Base-by-base conservation (phyloP, 2,113 vertebrate species). In the Ellobius talpinus region DNA sequence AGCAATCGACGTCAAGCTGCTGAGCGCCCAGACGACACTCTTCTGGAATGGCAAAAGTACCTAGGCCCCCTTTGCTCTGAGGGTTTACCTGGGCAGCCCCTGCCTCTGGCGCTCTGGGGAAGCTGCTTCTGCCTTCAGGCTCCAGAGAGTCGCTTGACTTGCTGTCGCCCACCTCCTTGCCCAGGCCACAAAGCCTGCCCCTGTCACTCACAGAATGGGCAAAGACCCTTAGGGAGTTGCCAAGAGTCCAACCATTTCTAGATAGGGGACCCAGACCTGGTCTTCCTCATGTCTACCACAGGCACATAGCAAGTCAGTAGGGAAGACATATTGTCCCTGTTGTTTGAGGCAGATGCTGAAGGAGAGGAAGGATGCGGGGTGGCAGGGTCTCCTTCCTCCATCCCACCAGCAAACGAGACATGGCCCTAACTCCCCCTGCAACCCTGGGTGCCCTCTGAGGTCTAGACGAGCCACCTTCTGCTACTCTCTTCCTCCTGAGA, bases 31-130 rank as follows among this genome's bases (percentile, higher is more conserved):
- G 93, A 91, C 90, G 0, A 94, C 97, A 0, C 65, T 99, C 13
- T 98, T 98, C 66, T 99, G 99, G 99, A 98, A 97, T 4, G 74
- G 98, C 0, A 79, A 98, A 97, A 98, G 99, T 99, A 96, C 1
- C 0, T 11, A 3, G n/a, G 66, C 21, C n/a, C 0, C 4, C 1
- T 4, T 5, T 2, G 11, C 6, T 42, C 3, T 19, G 14, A 19
- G 7, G 76, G 68, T 21, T 23, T 26, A 0, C 3, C 29, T 17
- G 26, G 0, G 11, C 2, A 9, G 31, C 33, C 0, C 36, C 78
- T 24, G 16, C 88, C 58, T 23, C 26, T 5, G 24, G 31, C 0
- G 4, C 24, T 0, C 12, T 3, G 13, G 8, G 6, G 29, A 0
- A 4, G 94, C 77, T 19, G 0, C 84, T 33, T 50, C 73, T 42